Base-by-base conservation (phyloP, 2,797 vertebrate genomes). In the Chaunax sp. region DNA sequence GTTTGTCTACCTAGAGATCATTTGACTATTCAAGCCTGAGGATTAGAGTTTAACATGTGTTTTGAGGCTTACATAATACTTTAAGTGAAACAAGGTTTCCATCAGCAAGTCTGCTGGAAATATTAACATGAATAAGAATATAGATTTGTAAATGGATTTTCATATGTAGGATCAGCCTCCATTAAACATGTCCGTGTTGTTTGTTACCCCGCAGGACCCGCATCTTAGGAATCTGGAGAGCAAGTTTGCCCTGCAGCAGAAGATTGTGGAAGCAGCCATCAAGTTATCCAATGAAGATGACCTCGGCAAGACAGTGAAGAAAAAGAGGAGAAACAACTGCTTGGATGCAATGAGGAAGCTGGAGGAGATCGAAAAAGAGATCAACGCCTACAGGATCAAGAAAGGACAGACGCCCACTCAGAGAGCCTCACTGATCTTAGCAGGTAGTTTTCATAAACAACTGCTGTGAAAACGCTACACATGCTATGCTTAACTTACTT, bases 231-330 rank as follows among this genome's bases (percentile, higher is more conserved):
- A 97, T 78, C 82, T 99, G 86, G 97, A 99, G 88, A 95, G 95
- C 87, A 95, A 92, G 78, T 98, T 98, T 65, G 89, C 96, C 14
- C 94, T 99, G 73, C 98, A 99, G 84, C 96, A 97, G 78, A 98
- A 98, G 89, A 93, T 99, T 15, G 96, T 98, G 22, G 96, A 99
- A 89, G 97, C 98, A 2, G 95, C 95, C 0, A 92, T 94, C 81
- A 98, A 97, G 87, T 92, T 99, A 14, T 93, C 96, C 61, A 92
- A 28, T 0, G 97, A 98, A 85, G 90, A 87, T 0, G 97, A 99
- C 73, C 91, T 98, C 35, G 90, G 93, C 78, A 98, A 98, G 91
- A 99, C 96, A 0, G 95, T 98, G 76, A 99, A 94, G 90, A 98
- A 95, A 68, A 98, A 97, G 74, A 95, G 98, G 78, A 96, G 93